phyloP scores from a whole-genome alignment of 2,888 invertebrate genomes.

The Odontocolon sp. region DNA sequence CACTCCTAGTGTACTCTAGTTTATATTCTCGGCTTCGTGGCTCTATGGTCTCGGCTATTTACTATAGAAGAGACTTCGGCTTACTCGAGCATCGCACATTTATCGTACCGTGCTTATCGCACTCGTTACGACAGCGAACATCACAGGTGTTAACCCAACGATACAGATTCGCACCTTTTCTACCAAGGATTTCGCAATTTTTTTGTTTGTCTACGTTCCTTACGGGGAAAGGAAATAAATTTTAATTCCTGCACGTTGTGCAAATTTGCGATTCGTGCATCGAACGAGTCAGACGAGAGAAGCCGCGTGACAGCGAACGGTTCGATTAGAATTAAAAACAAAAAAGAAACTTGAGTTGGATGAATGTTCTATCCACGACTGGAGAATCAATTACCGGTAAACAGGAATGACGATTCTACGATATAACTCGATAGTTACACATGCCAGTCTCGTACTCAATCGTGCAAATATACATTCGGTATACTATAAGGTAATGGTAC shows the following conservation, averaged over 20 bases:
- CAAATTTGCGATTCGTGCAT: neutral
- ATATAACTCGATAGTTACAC: slow-evolving; percentile 54
- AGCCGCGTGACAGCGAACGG: slow-evolving; percentile 12
- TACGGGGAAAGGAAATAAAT: slow-evolving; percentile 1
- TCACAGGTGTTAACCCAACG: slow-evolving; percentile 32
- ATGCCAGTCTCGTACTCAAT: slow-evolving; percentile 47
- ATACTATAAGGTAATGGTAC: too few relatives aligned
- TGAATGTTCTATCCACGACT: slow-evolving; percentile 36
- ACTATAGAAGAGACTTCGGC: neutral
- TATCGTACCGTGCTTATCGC: slow-evolving; percentile 54
- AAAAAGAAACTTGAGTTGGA: slow-evolving; percentile 1
- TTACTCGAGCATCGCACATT: slow-evolving; percentile 28
- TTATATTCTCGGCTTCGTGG: too few relatives aligned
- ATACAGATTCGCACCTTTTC: neutral
- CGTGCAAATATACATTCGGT: slow-evolving; percentile 9
- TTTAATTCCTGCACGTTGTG: slow-evolving; percentile 16
- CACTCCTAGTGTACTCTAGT: slow-evolving; percentile 38
- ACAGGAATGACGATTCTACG: slow-evolving; percentile 18
- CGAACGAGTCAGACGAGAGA: neutral
- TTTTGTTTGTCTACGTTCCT: neutral
- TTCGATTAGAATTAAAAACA: slow-evolving; percentile 12
- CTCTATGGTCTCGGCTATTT: neutral
- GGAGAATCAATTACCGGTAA: slow-evolving; percentile 60
- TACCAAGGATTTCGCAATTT: neutral
- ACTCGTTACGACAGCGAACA: slow-evolving; percentile 44